These are phyloP conservation scores for Sylvia atricapilla DNA, from an alignment of 2,113 vertebrate species.

Conservation along the genomic window DNA sequence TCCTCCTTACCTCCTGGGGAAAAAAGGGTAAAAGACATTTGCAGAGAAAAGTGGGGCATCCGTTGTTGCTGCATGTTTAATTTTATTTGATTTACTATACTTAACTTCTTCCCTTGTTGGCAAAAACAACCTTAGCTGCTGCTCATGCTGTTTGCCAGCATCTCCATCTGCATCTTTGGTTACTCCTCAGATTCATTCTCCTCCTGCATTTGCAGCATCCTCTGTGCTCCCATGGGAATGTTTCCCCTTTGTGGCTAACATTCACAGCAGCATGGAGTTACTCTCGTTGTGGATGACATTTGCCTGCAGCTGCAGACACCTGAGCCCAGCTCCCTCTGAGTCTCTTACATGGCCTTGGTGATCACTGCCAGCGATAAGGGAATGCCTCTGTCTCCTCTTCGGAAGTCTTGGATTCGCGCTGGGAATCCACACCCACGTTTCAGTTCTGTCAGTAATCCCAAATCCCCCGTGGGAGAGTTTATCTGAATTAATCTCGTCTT, in stretches of 20 bases:
- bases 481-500: neutral
- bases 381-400: neutral
- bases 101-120: slow-evolving; percentile 43
- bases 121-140: slow-evolving; percentile 48
- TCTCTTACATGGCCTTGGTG: neutral
- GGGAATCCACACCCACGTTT: neutral
- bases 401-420: neutral
- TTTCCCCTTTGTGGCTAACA: neutral
- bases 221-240: neutral
- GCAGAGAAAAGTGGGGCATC: slow-evolving; percentile 37
- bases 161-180: slow-evolving; percentile 46
- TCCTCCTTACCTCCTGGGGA: neutral
- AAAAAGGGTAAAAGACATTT: neutral
- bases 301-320: neutral
- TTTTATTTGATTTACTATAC: slow-evolving; percentile 53
- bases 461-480: neutral
- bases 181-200: neutral
- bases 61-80: slow-evolving; percentile 33
- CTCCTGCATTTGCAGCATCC: neutral
- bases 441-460: neutral
- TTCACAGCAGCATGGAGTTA: neutral
- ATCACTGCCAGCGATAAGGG: neutral
- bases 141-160: slow-evolving; percentile 24
- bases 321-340: neutral
- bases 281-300: neutral